Conservation (phyloP, 2,797 vertebrate species). For the Taeniopygia guttata region DNA sequence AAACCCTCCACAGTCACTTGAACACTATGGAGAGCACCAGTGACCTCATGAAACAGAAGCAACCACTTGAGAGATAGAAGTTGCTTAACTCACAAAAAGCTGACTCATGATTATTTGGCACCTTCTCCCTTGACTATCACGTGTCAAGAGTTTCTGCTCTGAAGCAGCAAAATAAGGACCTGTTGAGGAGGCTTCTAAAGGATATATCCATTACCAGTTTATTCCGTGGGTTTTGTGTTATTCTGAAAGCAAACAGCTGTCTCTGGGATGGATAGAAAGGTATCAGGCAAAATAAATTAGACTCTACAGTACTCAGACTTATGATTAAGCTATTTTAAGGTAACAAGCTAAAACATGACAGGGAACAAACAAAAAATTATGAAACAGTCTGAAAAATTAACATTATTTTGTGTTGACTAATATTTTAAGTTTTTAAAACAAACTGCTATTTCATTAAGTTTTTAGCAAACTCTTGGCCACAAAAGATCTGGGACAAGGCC, state of each 20-base stretch:
- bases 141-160: neutral
- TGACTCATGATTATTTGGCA: slow-evolving; percentile 46
- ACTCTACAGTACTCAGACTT: neutral
- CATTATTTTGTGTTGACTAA: neutral
- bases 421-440: neutral
- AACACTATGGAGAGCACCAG: neutral
- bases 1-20: neutral
- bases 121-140: neutral
- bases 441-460: neutral
- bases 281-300: neutral
- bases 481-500: neutral
- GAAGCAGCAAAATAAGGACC: neutral
- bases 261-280: neutral
- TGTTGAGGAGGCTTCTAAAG: neutral
- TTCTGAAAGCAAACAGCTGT: neutral
- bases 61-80: neutral
- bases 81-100: neutral
- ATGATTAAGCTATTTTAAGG: neutral
- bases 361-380: neutral
- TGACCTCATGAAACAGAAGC: neutral
- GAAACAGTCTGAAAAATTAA: neutral
- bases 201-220: neutral
- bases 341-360: neutral
- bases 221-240: neutral
- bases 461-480: neutral